phyloP scores from a whole-genome alignment of 2,113 vertebrate species.

The Ascaphus truei region DNA sequence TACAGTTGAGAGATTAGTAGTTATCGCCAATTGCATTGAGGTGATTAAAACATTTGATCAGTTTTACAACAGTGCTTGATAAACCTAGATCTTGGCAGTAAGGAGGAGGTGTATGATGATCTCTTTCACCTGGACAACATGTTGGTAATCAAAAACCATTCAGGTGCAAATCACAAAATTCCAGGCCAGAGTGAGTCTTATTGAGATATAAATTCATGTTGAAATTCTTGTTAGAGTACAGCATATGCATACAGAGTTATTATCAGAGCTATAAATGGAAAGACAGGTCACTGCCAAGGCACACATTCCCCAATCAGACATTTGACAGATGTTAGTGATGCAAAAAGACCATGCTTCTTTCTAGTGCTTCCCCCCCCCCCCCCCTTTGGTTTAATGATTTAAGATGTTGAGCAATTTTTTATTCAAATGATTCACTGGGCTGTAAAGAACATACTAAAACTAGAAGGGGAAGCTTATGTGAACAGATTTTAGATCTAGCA shows the following conservation, averaged over 20 bases:
- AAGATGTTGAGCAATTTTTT: constrained; percentile 34
- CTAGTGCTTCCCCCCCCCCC: constrained; percentile 20
- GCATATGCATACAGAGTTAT: constrained; percentile 38
- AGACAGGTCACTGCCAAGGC: constrained; percentile 35
- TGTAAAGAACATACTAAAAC: constrained; percentile 37
- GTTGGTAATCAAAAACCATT: constrained; percentile 28
- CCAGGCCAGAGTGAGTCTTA: constrained; percentile 9
- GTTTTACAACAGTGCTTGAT: neutral
- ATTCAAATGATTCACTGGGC: constrained; percentile 36
- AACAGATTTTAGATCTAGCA: constrained; percentile 34
- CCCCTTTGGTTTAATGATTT: constrained; percentile 31
- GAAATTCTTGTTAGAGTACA: constrained; percentile 36
- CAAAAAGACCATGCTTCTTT: constrained; percentile 29
- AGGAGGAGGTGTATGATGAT: constrained; percentile 16
- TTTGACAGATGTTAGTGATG: constrained; percentile 36
- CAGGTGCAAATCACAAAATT: constrained; percentile 30
- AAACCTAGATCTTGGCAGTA: constrained; percentile 16
- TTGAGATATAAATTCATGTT: constrained; percentile 27
- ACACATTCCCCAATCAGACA: constrained; percentile 36
- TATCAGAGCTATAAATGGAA: constrained; percentile 36
- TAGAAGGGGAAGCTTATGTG: constrained; percentile 34
- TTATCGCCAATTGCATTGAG: neutral
- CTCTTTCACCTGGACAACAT: constrained; percentile 33
- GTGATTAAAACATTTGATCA: constrained; percentile 8
- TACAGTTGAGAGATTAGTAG: too few species aligned